Evolutionary conservation across 2,113 vertebrate species (phyloP), one percentile per base, ranked within the genome.

Genomic region (Triplophysa tibetana): DNA sequence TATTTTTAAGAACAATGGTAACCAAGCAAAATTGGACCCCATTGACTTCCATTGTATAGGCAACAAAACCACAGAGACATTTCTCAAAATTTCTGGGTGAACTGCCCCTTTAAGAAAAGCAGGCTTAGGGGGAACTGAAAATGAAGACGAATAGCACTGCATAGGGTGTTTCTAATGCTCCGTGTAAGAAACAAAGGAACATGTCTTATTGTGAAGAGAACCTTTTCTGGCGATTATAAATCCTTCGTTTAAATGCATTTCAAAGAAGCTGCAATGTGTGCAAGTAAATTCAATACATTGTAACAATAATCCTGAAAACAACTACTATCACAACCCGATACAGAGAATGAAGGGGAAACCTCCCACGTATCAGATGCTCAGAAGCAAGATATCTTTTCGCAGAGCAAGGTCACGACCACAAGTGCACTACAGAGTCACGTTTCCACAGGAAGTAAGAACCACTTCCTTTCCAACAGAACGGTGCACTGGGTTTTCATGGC

Each of bases 381-480:
- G 29, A 70, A 29, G 48, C 56, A 52, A 56, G 50, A 60, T 38
- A 72, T 14, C 8, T 58, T 77, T 38, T 45, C 64, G 60, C 16
- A 52, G 16, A 26, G 21, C 50, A 72, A 75, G 72, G 38, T 33
- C 45, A 56, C 23, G 16, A 83, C 75, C 50, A 72, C 52, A 60
- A 56, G 60, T 77, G 68, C 52, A 62, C 43, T 41, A 43, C 33
- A 56, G 52, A 67, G 80, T 66, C 62, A 79, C 66, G 33, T 75
- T 81, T 82, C 60, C 52, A 82, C 83, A 84, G 83, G 83, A 84
- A 84, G 77, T 79, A 54, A 17, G 38, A 65, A 64, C 83, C 83
- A 82, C 83, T 84, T 84, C 83, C 83, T 75, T 64, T 75, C 14
- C 65, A 67, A 75, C 52, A 2, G 52, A 76, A 65, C 60, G 19